A percentile compares a stretch with the other conserved stretches of the same genome.
Evolutionary conservation across 2,888 invertebrate genomes (phyloP).

Genomic region (Caenorhabditis macrosperma): DNA sequence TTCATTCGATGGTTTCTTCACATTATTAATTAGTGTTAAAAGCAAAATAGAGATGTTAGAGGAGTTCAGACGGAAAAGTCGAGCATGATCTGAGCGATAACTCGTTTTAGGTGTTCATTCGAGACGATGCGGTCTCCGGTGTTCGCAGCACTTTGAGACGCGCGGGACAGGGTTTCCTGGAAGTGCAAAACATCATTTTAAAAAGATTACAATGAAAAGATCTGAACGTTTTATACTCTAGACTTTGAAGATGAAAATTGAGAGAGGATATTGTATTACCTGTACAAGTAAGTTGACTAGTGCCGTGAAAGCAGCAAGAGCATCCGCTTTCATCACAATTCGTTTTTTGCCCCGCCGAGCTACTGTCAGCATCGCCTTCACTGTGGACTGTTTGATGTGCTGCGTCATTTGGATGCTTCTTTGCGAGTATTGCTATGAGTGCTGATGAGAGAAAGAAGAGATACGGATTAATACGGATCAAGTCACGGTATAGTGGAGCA

Average conservation of each 20-base stretch:
- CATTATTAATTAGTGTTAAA: too few relatives aligned
- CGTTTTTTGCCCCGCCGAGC: conserved; percentile 50
- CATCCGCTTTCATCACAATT: conserved; percentile 21
- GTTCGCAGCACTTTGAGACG: conserved; percentile 52
- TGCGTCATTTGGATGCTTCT: conserved; percentile 12
- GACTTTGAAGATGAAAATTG: too few relatives aligned
- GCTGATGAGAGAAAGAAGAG: too few relatives aligned
- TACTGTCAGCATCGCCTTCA: conserved; percentile 48
- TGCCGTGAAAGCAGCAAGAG: conserved; percentile 40
- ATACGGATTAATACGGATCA: too few relatives aligned
- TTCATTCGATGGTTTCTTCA: too few relatives aligned
- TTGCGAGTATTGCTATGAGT: not conserved
- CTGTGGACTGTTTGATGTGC: conserved; percentile 48
- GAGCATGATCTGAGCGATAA: conserved; percentile 54
- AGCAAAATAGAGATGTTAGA: not conserved
- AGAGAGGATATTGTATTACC: too few relatives aligned
- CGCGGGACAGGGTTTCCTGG: conserved; percentile 44
- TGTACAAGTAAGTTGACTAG: conserved; percentile 47
- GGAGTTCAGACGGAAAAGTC: conserved; percentile 43
- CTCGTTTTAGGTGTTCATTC: conserved; percentile 42
- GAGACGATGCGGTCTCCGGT: conserved; percentile 28
- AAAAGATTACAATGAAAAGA: too few relatives aligned
- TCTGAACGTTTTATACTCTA: too few relatives aligned
- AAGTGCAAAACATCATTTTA: too few relatives aligned
- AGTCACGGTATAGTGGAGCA: too few relatives aligned